These are phyloP conservation scores for Sylvilagus bachmani DNA, from an alignment of 2,113 vertebrate species.

Conservation along the genomic window DNA sequence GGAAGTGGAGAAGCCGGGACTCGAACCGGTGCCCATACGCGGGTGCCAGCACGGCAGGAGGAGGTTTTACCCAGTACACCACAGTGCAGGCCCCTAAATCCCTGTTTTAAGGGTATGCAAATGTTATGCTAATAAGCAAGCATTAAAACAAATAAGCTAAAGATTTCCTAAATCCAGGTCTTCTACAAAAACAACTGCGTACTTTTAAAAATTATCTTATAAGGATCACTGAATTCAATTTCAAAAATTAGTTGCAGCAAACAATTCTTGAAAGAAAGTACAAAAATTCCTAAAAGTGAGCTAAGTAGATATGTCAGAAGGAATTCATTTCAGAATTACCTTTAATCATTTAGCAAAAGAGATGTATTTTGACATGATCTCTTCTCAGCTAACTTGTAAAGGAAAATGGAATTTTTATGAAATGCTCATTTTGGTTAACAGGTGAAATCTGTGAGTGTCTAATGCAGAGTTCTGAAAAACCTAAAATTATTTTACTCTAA, in stretches of 20 bases:
- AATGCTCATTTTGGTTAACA: background rate
- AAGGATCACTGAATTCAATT: background rate
- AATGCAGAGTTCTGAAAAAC: background rate
- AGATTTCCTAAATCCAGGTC: background rate
- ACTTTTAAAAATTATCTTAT: background rate
- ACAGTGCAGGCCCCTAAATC: background rate
- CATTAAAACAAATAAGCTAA: conserved; percentile 27
- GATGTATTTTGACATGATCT: background rate
- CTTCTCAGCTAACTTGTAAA: background rate
- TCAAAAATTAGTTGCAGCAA: background rate
- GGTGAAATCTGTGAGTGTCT: background rate
- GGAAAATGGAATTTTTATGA: conserved; percentile 20
- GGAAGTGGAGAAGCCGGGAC: no score
- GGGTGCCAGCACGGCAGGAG: no score
- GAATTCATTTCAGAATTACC: background rate
- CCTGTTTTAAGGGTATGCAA: background rate
- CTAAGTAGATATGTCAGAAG: background rate
- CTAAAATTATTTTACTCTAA: background rate
- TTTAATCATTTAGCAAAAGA: background rate
- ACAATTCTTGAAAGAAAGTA: background rate
- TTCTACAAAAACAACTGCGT: conserved; percentile 13
- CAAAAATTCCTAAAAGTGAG: background rate
- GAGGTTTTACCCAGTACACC: no score
- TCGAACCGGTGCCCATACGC: no score
- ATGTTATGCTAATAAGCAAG: background rate